phyloP scores from a whole-genome alignment of 2,113 vertebrate genomes.

The Progne subis region DNA sequence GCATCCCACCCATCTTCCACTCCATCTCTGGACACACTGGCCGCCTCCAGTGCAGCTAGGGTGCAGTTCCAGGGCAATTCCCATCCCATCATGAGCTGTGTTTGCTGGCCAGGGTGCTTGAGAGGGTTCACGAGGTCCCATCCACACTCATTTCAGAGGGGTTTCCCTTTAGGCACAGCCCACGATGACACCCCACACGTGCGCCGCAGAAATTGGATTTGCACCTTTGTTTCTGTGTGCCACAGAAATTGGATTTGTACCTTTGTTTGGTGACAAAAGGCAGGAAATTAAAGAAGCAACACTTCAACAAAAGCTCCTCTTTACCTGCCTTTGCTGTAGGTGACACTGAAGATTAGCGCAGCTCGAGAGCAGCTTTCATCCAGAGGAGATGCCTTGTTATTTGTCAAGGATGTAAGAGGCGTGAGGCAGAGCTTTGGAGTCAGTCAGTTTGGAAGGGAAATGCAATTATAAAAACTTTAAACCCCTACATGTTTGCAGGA shows the following conservation, averaged over 20 bases:
- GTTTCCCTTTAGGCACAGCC: not conserved
- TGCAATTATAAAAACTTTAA: not conserved
- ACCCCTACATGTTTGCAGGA: not conserved
- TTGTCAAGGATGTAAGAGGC: not conserved
- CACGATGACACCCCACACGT: accelerated
- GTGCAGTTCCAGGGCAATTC: not conserved
- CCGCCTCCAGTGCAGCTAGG: not conserved
- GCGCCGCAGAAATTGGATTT: not conserved
- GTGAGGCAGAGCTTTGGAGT: not conserved
- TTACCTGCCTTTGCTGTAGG: not conserved
- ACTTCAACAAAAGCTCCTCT: not conserved
- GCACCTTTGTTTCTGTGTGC: not conserved
- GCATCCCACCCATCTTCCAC: not conserved
- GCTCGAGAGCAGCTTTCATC: not conserved
- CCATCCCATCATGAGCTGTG: not conserved
- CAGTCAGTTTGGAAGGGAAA: not conserved
- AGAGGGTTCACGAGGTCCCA: not conserved
- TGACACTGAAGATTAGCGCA: not conserved
- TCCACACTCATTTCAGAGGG: not conserved
- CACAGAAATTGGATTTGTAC: not conserved
- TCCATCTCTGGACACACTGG: not conserved
- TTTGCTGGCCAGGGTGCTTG: not conserved
- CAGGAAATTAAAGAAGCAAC: not conserved
- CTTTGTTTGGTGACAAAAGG: not conserved
- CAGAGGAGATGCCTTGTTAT: not conserved